Percentiles rank a stretch among this genome's conserved stretches.
Conservation (phyloP, 1,140 invertebrate species). For the Wasmannia auropunctata region DNA sequence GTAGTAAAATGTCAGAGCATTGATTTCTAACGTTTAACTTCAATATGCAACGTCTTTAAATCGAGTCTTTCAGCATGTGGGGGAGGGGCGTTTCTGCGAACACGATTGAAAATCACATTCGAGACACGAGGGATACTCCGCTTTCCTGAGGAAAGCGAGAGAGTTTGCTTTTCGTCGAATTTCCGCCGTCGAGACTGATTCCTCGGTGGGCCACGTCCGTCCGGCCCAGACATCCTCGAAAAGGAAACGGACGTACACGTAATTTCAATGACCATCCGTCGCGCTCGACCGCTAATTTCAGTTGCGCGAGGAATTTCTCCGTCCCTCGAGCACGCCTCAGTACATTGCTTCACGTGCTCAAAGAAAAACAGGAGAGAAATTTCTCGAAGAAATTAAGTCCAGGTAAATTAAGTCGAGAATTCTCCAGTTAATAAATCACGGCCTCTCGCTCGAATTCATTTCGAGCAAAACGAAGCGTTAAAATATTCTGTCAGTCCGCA, state of each 20-base stretch:
- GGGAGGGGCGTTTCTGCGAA: neutral
- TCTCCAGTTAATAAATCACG: constrained; percentile 45
- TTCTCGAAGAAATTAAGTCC: constrained; percentile 34
- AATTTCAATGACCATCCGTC: constrained; percentile 75
- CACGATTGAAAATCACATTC: constrained; percentile 30
- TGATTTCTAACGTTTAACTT: neutral
- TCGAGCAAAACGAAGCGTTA: neutral
- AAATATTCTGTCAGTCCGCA: neutral
- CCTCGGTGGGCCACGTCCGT: constrained; percentile 66
- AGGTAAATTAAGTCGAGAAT: constrained; percentile 48
- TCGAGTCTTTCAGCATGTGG: neutral
- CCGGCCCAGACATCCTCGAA: constrained; percentile 42
- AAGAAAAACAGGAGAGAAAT: constrained; percentile 46
- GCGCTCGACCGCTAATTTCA: constrained; percentile 68
- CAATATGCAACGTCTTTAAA: neutral
- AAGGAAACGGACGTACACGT: constrained; percentile 68
- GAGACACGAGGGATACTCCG: constrained; percentile 21
- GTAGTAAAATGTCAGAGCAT: neutral
- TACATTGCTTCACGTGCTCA: constrained; percentile 31
- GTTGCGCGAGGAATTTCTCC: constrained; percentile 46
- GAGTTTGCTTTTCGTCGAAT: constrained; percentile 73
- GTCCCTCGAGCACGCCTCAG: constrained; percentile 36
- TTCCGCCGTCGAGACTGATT: constrained; percentile 73
- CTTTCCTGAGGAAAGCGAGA: constrained; percentile 16
- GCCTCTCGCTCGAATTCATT: constrained; percentile 26